These are phyloP conservation scores for Micropoecilia bifurca DNA, from an alignment of 2,797 vertebrate species.

Conservation along the genomic window DNA sequence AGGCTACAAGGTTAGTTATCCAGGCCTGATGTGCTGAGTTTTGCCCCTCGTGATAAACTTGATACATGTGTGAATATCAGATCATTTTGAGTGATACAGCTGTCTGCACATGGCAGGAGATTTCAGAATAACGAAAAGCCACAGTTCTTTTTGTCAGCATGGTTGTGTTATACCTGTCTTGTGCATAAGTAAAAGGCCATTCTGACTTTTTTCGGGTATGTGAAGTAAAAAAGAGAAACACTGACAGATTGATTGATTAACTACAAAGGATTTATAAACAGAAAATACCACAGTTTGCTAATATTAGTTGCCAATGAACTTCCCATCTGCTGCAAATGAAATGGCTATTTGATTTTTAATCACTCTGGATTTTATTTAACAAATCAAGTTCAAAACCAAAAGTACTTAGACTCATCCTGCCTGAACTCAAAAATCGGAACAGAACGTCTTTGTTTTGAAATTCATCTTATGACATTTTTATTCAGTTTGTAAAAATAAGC, in stretches of 20 bases:
- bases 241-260: neutral
- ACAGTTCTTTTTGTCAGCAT: neutral
- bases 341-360: neutral
- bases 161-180: no score
- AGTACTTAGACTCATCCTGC: neutral
- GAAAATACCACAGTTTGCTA: neutral
- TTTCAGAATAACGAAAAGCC: neutral
- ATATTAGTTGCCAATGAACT: neutral
- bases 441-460: neutral
- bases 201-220: neutral
- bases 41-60: slow-evolving; percentile 31
- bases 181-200: no score
- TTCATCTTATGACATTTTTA: neutral
- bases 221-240: neutral
- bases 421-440: neutral
- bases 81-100: slow-evolving; percentile 8
- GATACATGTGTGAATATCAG: slow-evolving; percentile 5
- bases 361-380: neutral
- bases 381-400: neutral
- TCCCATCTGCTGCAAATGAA: neutral
- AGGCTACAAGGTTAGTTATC: slow-evolving; percentile 50
- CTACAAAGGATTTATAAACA: neutral
- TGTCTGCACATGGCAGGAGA: neutral
- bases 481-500: neutral
- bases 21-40: slow-evolving; percentile 40